Conservation (phyloP, 37 sponge, comb jelly and placozoan species). For the Agelas oroides region DNA sequence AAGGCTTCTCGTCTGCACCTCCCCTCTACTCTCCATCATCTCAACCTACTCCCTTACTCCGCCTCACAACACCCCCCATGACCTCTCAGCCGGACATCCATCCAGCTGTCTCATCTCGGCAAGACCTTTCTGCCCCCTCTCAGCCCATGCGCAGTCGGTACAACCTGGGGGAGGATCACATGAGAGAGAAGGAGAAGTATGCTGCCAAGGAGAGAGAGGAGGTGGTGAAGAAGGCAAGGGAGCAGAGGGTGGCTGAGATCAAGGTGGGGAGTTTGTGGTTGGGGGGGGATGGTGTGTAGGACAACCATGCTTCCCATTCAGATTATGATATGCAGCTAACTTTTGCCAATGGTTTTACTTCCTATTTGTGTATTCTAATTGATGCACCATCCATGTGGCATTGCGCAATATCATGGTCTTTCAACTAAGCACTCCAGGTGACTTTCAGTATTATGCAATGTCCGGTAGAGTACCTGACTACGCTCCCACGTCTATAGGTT, state of each 20-base stretch:
- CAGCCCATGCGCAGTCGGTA: constrained; percentile 22
- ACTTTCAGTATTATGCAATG: too few relatives aligned
- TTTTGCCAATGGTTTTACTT: too few relatives aligned
- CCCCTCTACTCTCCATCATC: not conserved
- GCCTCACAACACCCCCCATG: not conserved
- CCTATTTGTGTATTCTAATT: too few relatives aligned
- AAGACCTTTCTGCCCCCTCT: not conserved
- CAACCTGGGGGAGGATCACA: constrained; percentile 27
- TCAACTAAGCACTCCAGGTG: too few relatives aligned
- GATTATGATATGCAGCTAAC: too few relatives aligned
- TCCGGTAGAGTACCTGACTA: too few relatives aligned
- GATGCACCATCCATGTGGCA: too few relatives aligned
- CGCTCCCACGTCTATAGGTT: too few relatives aligned
- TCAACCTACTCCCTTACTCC: not conserved
- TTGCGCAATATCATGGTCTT: too few relatives aligned
- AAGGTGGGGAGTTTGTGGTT: constrained; percentile 9
- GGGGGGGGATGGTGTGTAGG: too few relatives aligned
- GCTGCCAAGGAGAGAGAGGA: constrained; percentile 61
- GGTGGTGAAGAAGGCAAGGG: constrained; percentile 43
- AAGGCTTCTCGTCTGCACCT: not conserved
- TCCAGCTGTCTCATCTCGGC: not conserved
- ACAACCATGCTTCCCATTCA: too few relatives aligned
- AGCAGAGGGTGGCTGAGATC: constrained; percentile 41
- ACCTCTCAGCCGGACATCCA: not conserved
- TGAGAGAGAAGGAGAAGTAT: constrained; percentile 47